Percentiles rank a stretch among this genome's conserved stretches.
phyloP scores from a whole-genome alignment of 2,797 vertebrate species.

The Alauda arvensis region DNA sequence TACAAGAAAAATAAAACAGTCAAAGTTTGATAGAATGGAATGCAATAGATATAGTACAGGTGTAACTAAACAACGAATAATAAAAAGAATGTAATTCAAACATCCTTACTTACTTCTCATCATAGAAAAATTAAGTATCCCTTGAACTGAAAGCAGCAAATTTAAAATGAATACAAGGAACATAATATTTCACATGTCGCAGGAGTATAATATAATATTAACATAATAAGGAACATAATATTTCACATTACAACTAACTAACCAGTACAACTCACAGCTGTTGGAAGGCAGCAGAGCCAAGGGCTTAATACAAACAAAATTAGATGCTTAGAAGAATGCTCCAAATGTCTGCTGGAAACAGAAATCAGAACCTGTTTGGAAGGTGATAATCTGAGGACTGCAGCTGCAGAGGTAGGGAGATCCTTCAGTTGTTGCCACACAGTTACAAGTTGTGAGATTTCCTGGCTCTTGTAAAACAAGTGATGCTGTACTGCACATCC shows the following conservation, averaged over 20 bases:
- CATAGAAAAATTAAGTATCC: neutral
- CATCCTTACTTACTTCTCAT: neutral
- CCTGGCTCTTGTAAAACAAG: neutral
- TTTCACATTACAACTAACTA: constrained; percentile 36
- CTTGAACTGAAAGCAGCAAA: neutral
- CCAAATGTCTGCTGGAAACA: neutral
- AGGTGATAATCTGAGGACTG: neutral
- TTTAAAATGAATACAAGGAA: neutral
- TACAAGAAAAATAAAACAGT: neutral
- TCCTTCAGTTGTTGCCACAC: neutral
- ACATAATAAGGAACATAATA: constrained; percentile 16
- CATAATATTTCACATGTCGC: neutral
- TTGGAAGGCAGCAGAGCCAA: neutral
- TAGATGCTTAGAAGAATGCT: neutral
- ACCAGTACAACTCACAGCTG: constrained; percentile 19
- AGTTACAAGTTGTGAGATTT: neutral
- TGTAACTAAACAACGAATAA: constrained; percentile 6
- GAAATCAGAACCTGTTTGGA: neutral
- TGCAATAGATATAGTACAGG: neutral
- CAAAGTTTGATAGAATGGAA: neutral
- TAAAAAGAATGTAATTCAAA: neutral
- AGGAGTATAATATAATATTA: constrained; percentile 3
- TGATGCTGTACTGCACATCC: neutral
- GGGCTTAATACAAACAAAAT: constrained; percentile 2
- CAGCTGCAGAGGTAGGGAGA: neutral